Base-by-base conservation (phyloP, 1,140 invertebrate genomes). In the Heliconius melpomene region DNA sequence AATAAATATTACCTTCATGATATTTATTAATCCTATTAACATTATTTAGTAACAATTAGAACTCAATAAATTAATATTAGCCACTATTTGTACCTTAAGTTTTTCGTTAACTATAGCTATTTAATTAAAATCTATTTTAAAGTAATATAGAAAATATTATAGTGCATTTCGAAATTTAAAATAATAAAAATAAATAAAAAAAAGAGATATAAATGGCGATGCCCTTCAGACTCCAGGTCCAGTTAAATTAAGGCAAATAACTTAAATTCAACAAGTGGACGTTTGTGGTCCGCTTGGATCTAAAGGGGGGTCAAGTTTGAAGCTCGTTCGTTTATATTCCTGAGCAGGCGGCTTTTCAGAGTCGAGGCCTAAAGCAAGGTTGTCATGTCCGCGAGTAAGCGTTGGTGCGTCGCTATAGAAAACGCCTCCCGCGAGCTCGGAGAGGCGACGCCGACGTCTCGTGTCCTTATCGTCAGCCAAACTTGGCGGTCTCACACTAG, bases 361-460 rank as follows among this genome's bases (percentile, higher is more conserved):
- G 75, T 94, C 91, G 1, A 93, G 80, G 29, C 87, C 84, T 18
- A 89, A 80, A 0, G 88, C 93, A 7, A 85, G 88, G 82, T 94
- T 94, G 78, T 94, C 91, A 78, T 89, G 89, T 8, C 90, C 90
- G 29, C 84, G 82, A 1, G 87, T 88, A 60, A 90, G 88, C 2
- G 83, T 82, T 2, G 87, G 80, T 6, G 85, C 85, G 73, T 94
- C 93, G 80, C 93, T 94, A 86, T 94, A 93, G 85, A 94, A 94
- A 36, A 93, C 91, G 11, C 93, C 93, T 23, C 93, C 92, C 0
- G 93, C 93, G 72, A 94, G 77, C 78, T 94, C 93, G 11, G 93
- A 94, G 7, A 94, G 85, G 1, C 91, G 87, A 3, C 93, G 89
- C 2, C 92, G 86, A 8, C 93, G 86, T 18, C 92, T 84, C 38